Evolutionary conservation across 2,797 vertebrate species (phyloP), one percentile per base, ranked within the genome.

Genomic region (Sebastes iracundus): DNA sequence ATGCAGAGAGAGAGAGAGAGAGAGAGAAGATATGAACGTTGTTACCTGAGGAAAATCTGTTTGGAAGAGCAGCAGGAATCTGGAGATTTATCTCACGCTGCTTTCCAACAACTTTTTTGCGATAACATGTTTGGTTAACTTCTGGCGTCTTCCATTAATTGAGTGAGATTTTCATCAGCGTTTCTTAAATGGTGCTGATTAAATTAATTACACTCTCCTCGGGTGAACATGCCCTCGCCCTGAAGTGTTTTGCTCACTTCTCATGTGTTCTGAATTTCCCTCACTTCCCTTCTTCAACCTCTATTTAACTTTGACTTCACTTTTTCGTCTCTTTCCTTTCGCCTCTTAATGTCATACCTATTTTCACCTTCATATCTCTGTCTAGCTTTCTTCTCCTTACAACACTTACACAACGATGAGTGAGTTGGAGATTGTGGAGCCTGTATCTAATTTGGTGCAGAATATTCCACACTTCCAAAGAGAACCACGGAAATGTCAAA

Each of bases 81-180:
- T 2, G 22, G 7, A 72, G 52, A 65, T 82, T 75, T 33, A 69
- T 72, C 61, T 61, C 18, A 4, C 2, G 2, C 74, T 12, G 72
- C 63, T 49, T 65, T 62, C 64, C 61, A 38, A 25, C 60, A 72
- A 56, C 71, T 20, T 66, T 22, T 66, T 18, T 14, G 16, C 14
- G 55, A 61, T 52, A 62, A 80, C 61, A 23, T 42, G 3, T 63
- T 75, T 28, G 30, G 25, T 35, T 55, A 49, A 49, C 55, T 75
- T 73, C 53, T 74, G 62, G 7, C 35, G 6, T 74, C 65, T 69
- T 32, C n/a, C 18, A 5, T 62, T 87, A 81, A 84, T 73, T 80
- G 69, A 81, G 27, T 46, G 55, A 70, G 86, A 91, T 84, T 35
- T 61, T 46, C 49, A 84, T 82, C 78, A 70, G 69, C 16, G 0